A percentile compares a stretch with the other conserved stretches of the same genome.
Evolutionary conservation across 2,888 invertebrate genomes (phyloP).

Genomic region (Lithophane semibrunnea): DNA sequence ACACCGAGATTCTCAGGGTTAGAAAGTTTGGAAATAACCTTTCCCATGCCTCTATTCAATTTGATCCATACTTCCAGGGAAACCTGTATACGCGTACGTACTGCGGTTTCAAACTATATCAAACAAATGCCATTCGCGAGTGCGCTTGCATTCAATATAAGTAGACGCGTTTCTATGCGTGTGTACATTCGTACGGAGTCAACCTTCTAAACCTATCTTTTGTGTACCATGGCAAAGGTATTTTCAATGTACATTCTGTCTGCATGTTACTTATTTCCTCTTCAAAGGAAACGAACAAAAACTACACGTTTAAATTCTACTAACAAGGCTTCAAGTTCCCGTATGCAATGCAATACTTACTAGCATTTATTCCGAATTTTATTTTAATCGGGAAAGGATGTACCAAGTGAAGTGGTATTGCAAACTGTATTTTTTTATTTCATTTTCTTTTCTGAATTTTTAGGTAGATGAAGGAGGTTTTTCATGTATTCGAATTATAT

Average conservation of each 20-base stretch:
- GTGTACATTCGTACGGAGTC: not conserved
- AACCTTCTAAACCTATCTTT: not conserved
- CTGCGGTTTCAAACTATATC: not conserved
- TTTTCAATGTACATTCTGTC: conserved; percentile 31
- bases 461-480: not conserved
- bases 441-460: not conserved
- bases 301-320: conserved; percentile 23
- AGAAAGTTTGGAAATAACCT: too few species aligned
- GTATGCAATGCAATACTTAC: conserved; percentile 17
- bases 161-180: not conserved
- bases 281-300: conserved; percentile 42
- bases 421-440: conserved; percentile 7
- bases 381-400: conserved; percentile 12
- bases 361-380: conserved; percentile 15
- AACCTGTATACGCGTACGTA: too few species aligned
- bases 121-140: not conserved
- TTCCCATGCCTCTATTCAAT: too few species aligned
- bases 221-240: conserved; percentile 14
- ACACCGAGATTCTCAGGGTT: too few species aligned
- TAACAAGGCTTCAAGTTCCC: conserved; percentile 36
- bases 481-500: not conserved
- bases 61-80: too few species aligned
- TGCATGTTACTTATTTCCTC: conserved; percentile 36
- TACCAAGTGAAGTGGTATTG: not conserved
- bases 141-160: not conserved